phyloP scores from a whole-genome alignment of 2,888 invertebrate genomes.

The Mactromeris polynyma region DNA sequence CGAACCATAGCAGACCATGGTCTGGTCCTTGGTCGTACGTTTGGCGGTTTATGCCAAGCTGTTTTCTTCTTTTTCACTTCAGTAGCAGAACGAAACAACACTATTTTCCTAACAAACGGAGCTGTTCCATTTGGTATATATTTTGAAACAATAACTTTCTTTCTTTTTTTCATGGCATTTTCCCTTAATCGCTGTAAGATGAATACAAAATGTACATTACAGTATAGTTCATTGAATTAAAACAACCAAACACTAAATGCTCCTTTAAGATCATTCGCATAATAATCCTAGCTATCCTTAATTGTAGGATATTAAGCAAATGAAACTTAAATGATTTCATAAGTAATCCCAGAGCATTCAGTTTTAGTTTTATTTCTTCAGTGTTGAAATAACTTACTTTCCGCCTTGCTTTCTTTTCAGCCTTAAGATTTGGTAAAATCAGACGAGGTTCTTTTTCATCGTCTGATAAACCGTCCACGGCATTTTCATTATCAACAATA shows the following conservation, averaged over 20 bases:
- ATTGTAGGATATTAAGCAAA: background rate
- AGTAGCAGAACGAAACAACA: constrained; percentile 51
- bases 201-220: background rate
- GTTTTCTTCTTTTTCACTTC: constrained; percentile 19
- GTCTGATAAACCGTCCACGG: constrained; percentile 64
- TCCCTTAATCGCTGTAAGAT: constrained; percentile 12
- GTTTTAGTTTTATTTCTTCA: background rate
- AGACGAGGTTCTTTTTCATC: constrained; percentile 68
- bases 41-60: constrained; percentile 50
- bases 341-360: constrained; percentile 46
- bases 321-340: background rate
- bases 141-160: constrained; percentile 57
- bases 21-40: constrained; percentile 45
- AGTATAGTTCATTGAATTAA: background rate
- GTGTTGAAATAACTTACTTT: constrained; percentile 57
- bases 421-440: constrained; percentile 66
- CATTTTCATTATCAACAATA: constrained; percentile 70
- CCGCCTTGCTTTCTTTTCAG: constrained; percentile 54
- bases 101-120: constrained; percentile 61
- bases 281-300: background rate
- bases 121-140: constrained; percentile 58
- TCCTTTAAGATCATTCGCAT: background rate
- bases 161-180: constrained; percentile 39
- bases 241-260: constrained; percentile 1
- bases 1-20: constrained; percentile 61